A percentile compares a stretch with the other conserved stretches of the same genome.
phyloP scores from a whole-genome alignment of 2,797 vertebrate genomes.

The Eulemur rubriventer region DNA sequence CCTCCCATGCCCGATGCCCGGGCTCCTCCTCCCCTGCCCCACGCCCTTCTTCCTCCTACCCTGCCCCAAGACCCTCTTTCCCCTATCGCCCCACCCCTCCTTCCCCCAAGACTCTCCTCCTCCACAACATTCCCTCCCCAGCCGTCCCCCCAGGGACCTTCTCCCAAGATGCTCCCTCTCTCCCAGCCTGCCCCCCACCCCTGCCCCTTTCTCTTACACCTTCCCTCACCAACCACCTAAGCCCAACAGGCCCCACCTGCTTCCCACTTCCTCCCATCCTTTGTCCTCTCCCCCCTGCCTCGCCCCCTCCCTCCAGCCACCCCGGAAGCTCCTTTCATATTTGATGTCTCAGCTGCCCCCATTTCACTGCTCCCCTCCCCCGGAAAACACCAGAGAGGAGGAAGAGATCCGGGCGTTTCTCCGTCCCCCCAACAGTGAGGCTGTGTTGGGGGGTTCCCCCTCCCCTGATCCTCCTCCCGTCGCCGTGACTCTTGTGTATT shows the following conservation, averaged over 20 bases:
- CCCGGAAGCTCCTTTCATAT: conserved; percentile 76
- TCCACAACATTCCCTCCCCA: not conserved
- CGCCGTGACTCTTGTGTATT: conserved; percentile 81
- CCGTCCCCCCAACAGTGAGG: conserved; percentile 74
- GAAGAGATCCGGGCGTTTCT: conserved; percentile 69
- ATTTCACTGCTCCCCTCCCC: conserved; percentile 74
- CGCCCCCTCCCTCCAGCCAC: not conserved
- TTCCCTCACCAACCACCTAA: not conserved
- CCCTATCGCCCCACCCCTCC: not conserved
- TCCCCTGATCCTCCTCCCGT: conserved; percentile 28
- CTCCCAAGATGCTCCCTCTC: not conserved
- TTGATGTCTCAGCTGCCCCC: conserved; percentile 75
- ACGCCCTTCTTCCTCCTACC: too few species aligned
- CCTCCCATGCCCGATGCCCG: not conserved
- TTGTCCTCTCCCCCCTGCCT: not conserved
- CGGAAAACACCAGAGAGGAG: conserved; percentile 75
- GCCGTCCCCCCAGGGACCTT: not conserved
- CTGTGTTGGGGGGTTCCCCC: conserved; percentile 71
- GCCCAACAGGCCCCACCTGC: not conserved
- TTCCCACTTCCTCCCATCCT: not conserved
- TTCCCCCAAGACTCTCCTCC: not conserved
- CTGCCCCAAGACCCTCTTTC: too few species aligned
- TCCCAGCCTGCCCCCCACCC: not conserved
- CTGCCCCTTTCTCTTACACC: not conserved
- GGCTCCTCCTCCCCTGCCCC: too few species aligned